Evolutionary conservation across 2,888 invertebrate genomes (phyloP).

Genomic region (Lycia hirtaria): DNA sequence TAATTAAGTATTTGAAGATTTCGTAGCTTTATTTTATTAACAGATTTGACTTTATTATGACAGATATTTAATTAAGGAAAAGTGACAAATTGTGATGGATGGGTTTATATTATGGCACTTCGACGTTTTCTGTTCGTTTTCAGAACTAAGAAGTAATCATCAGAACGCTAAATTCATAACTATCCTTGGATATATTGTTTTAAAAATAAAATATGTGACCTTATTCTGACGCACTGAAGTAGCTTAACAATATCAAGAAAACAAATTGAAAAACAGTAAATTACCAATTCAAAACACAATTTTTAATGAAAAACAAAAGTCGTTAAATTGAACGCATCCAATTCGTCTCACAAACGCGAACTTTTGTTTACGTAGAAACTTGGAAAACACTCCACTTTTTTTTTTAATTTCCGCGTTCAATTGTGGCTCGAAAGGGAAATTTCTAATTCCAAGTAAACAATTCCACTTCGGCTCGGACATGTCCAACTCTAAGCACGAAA

Average conservation of each 20-base stretch:
- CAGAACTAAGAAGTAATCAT: no score
- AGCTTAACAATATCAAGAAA: neutral
- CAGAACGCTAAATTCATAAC: no score
- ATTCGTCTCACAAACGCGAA: neutral
- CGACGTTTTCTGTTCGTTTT: no score
- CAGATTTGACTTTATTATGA: neutral
- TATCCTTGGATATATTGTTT: no score
- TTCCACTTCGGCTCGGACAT: neutral
- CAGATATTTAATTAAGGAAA: neutral
- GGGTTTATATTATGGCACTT: neutral
- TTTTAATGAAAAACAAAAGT: neutral
- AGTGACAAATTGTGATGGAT: neutral
- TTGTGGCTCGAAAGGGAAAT: conserved; percentile 3
- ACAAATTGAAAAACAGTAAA: neutral
- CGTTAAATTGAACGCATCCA: neutral
- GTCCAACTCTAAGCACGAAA: neutral
- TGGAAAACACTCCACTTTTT: conserved; percentile 1
- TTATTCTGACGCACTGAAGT: no score
- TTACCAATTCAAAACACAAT: neutral
- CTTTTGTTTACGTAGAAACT: conserved; percentile 13
- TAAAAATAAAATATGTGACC: no score
- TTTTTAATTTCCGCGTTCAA: conserved; percentile 14
- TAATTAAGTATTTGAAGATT: neutral
- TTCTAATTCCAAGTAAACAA: conserved; percentile 10
- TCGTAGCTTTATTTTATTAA: neutral